Conservation (phyloP, 2,797 vertebrate species). For the Leptoclinus maculatus region DNA sequence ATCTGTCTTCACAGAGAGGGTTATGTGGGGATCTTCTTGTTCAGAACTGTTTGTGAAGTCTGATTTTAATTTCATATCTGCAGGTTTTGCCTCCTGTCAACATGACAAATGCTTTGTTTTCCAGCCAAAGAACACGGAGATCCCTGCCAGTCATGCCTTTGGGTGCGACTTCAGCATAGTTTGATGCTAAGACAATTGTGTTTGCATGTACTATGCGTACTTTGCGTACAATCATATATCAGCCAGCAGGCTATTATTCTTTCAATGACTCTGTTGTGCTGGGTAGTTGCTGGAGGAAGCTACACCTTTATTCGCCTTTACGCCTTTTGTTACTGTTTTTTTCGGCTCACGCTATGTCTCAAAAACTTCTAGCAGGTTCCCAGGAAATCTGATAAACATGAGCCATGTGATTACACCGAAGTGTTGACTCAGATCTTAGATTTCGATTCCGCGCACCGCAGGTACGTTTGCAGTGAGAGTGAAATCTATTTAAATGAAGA, state of each 20-base stretch:
- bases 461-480: not conserved
- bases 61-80: not conserved
- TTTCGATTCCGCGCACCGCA: not conserved
- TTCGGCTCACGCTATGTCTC: not conserved
- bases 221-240: not conserved
- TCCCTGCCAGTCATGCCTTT: not conserved
- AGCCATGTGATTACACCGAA: not conserved
- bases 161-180: not conserved
- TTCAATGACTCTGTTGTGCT: not conserved
- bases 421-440: not conserved
- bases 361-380: not conserved
- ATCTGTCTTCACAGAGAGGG: not conserved
- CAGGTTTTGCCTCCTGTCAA: not conserved
- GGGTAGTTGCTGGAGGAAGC: not conserved
- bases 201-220: not conserved
- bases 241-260: not conserved
- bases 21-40: not conserved
- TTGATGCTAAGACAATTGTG: not conserved
- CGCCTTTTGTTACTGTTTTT: too few relatives aligned
- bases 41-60: not conserved
- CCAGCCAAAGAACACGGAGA: not conserved
- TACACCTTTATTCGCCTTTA: conserved; percentile 6
- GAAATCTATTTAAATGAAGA: not conserved
- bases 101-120: not conserved
- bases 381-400: too few relatives aligned